Evolutionary conservation across 1,140 invertebrate genomes (phyloP).

Genomic region (Condylostylus longicornis): DNA sequence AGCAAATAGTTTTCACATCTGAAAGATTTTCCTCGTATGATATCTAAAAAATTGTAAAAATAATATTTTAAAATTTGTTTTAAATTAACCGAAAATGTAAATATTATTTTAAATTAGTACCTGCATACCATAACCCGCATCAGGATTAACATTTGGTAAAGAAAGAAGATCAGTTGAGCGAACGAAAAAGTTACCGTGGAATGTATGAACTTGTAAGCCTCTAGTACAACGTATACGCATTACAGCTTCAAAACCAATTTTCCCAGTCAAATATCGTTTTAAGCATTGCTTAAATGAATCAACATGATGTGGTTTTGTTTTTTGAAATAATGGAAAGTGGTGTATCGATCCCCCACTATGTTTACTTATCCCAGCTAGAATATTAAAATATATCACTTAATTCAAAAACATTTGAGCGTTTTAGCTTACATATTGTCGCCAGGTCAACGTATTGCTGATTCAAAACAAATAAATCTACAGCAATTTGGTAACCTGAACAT

Average conservation of each 20-base stretch:
- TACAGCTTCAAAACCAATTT: constrained; percentile 98
- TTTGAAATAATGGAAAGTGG: constrained; percentile 82
- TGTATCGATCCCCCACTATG: constrained; percentile 90
- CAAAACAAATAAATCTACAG: constrained; percentile 88
- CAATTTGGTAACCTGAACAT: constrained; percentile 90
- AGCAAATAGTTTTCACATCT: constrained; percentile 79
- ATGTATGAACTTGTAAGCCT: constrained; percentile 88
- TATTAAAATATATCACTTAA: constrained; percentile 9
- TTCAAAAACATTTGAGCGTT: constrained; percentile 1
- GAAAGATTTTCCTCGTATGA: constrained; percentile 68
- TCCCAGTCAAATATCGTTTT: constrained; percentile 81
- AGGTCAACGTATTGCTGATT: constrained; percentile 89
- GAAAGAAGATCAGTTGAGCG: constrained; percentile 92
- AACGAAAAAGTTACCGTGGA: constrained; percentile 99
- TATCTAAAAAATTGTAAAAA: constrained; percentile 11
- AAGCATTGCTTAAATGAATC: constrained; percentile 66
- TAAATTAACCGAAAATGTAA: not conserved
- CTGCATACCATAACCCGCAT: constrained; percentile 96
- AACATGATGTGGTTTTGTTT: constrained; percentile 49
- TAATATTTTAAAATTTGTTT: not conserved
- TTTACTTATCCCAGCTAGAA: constrained; percentile 74
- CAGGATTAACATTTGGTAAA: constrained; percentile 94
- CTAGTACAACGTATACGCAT: constrained; percentile 92
- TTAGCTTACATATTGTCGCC: constrained; percentile 70
- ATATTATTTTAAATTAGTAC: constrained; percentile 49